Base-by-base conservation (phyloP, 2,797 vertebrate genomes). In the Vireo griseus region DNA sequence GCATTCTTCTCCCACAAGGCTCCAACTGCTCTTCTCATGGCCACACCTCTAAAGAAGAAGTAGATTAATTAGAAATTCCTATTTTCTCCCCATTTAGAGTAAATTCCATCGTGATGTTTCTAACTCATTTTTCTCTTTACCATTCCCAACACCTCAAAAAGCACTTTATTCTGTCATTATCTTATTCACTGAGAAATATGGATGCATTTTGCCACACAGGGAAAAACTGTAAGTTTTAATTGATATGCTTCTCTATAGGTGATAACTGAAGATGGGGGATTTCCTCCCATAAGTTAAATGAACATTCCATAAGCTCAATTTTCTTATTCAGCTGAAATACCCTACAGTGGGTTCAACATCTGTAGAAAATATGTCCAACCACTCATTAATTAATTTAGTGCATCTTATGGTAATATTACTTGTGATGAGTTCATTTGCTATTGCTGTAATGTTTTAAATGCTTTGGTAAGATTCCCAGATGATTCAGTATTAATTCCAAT, bases 401-500 rank as follows among this genome's bases (percentile, higher is more conserved):
- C 1, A 0, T 24, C 68, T 87, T 80, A 14, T 81, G 66, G 73
- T 78, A 90, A 54, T 16, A 47, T 73, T 91, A 58, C 9, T 73
- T 2, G 5, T 55, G 50, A 65, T 67, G 21, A 85, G 14, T 72
- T 90, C 15, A 68, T 90, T 88, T 82, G 48, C 11, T 81, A n/a
- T 28, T 94, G 72, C 59, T 77, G 47, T 55, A 57, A 61, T 58
- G 16, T 57, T 71, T 40, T 58, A 95, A 76, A 18, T n/a, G 83
- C 69, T 95, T 95, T 61, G 63, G 29, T 92, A 73, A 39, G 47
- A 79, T 62, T 92, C 81, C 40, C 21, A 79, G 62, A 92, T 59
- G 95, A 90, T 78, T 95, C 48, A 62, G 47, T 90, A 42, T 86
- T 88, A 89, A 88, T 95, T 95, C 90, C 45, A 67, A 33, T 75